Base-by-base conservation (phyloP, 2,797 vertebrate species). In the Malurus leucopterus region DNA sequence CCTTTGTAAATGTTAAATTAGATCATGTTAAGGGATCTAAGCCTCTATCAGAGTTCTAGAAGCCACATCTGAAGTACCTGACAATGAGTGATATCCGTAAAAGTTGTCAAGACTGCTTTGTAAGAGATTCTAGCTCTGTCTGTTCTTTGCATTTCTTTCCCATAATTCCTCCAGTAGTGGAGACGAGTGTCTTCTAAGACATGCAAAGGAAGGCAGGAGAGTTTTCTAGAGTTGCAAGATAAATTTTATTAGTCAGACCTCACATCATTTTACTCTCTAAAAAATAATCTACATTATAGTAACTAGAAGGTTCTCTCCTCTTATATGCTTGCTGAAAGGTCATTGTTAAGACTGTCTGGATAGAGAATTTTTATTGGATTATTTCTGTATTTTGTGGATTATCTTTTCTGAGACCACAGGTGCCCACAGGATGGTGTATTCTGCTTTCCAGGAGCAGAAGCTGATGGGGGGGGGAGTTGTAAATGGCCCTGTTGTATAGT, bases 191-290 rank as follows among this genome's bases (percentile, higher is more conserved):
- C 46, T 75, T 67, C 84, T 70, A 17, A 59, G 81, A 79, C 86
- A 86, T 27, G 27, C 13, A 11, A 91, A 84, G 32, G 61, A 87
- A 88, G 74, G 67, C 61, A 54, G 46, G 58, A 90, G 71, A 74
- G 58, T 78, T 90, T 78, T 90, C 55, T 62, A 70, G 55, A 91
- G 55, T 79, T 93, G 82, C 72, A 57, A 91, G 86, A 79, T 84
- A 91, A 91, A 85, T 77, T 96, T 95, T 96, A 96, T 95, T 96
- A 82, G 72, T 65, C 68, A 81, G 75, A 87, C 82, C 57, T 93
- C 15, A 5, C 61, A 61, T 85, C 79, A 91, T 76, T 79, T 90
- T 75, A 84, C 50, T 78, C 57, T 80, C 82, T 65, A 14, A 94
- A 94, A 93, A 94, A 91, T 92, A 87, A 90, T 84, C 85, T 91